These are phyloP conservation scores for Brachyalestes nurse DNA, from an alignment of 2,797 vertebrate species.

Conservation along the genomic window DNA sequence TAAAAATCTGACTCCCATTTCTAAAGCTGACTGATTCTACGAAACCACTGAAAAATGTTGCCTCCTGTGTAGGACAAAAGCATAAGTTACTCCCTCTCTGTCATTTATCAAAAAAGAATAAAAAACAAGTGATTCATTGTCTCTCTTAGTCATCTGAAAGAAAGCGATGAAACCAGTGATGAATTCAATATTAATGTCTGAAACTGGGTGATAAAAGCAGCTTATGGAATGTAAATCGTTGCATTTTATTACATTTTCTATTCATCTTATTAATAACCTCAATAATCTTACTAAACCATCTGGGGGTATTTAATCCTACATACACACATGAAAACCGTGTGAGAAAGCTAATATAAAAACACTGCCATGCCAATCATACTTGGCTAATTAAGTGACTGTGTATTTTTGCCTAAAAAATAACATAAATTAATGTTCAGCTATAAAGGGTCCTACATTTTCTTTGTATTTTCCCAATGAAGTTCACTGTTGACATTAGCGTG, in stretches of 20 bases:
- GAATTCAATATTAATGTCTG: not conserved
- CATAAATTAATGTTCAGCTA: not conserved
- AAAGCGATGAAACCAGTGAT: constrained; percentile 20
- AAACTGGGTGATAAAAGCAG: not conserved
- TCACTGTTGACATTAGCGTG: too few species aligned
- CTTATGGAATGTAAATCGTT: not conserved
- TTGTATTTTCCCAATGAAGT: too few species aligned
- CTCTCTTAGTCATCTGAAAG: constrained; percentile 10
- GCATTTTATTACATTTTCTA: not conserved
- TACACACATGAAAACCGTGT: not conserved
- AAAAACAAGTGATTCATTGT: constrained; percentile 13
- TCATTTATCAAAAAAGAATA: constrained; percentile 14
- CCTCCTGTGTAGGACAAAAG: constrained; percentile 31
- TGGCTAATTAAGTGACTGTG: not conserved
- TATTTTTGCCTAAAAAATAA: not conserved
- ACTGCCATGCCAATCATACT: not conserved
- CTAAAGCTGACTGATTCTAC: constrained; percentile 21
- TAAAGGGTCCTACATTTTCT: too few species aligned
- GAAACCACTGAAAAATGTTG: constrained; percentile 11
- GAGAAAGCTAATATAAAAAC: not conserved
- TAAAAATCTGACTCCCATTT: constrained; percentile 12
- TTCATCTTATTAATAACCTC: not conserved
- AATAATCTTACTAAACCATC: not conserved
- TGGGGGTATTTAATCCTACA: not conserved
- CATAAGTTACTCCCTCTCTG: constrained; percentile 38